These are phyloP conservation scores for Streptopelia turtur DNA, from an alignment of 2,797 vertebrate species.

Conservation along the genomic window DNA sequence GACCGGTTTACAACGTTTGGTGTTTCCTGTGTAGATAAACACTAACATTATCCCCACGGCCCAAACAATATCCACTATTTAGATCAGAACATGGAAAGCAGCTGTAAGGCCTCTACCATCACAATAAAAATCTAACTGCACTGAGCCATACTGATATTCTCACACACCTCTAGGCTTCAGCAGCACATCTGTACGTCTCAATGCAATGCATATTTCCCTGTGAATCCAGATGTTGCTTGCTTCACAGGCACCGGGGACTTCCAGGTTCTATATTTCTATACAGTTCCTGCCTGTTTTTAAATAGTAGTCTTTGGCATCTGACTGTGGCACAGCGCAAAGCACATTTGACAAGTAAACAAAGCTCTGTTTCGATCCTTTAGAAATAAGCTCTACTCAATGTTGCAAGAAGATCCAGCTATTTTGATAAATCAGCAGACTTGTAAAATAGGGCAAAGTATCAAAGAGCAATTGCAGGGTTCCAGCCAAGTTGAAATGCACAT, in stretches of 20 bases:
- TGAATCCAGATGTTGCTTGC: neutral
- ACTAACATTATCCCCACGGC: neutral
- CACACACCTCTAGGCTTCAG: neutral
- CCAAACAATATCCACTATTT: neutral
- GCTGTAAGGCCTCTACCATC: neutral
- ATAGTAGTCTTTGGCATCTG: neutral
- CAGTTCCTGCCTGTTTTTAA: neutral
- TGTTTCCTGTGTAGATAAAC: neutral
- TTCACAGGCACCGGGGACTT: neutral
- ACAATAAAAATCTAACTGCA: neutral
- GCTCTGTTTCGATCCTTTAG: neutral
- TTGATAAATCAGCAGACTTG: neutral
- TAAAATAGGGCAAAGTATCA: neutral
- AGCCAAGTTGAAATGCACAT: neutral
- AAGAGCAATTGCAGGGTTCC: neutral
- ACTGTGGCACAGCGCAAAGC: neutral
- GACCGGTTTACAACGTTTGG: neutral
- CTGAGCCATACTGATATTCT: neutral
- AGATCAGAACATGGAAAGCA: neutral
- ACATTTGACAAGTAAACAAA: neutral
- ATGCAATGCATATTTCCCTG: neutral
- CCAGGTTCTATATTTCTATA: neutral
- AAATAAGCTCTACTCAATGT: neutral
- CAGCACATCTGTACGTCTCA: neutral
- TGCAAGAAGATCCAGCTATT: neutral